Evolutionary conservation across 2,113 vertebrate genomes (phyloP), one percentile per base, ranked within the genome.

Genomic region (Forbesichthys agassizii): DNA sequence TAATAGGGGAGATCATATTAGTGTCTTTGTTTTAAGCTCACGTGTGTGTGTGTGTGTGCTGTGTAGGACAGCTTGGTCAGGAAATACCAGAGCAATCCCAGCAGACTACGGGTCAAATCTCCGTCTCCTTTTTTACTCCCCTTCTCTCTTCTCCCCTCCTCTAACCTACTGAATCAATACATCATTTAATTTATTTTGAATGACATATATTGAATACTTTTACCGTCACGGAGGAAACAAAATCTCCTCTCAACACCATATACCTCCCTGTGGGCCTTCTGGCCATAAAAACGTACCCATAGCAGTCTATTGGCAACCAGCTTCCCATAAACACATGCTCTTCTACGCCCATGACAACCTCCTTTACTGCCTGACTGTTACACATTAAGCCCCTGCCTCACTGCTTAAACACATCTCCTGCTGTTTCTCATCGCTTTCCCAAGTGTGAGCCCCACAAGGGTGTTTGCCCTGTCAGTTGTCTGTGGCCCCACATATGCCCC

Each of bases 81-180:
- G 88, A 89, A 90, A 89, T 90, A 78, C 88, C 88, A 76, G 61
- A 74, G 52, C 48, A 27, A 82, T 86, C 85, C 77, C 85, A 79
- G 61, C 48, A 61, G 84, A 77, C 48, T 0, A 36, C 18, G 46
- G 48, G 75, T 20, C 47, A 11, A 48, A 33, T 82, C 80, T 77
- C 79, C 60, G 49, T 64, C 12, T 42, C 3, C 48, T 20, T 51
- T 42, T 48, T n/a, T 20, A 52, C 11, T 65, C 42, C 51, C 48
- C 33, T 9, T 61, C 36, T 14, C 3, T 14, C 11, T 11, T 16
- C 33, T n/a, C 61, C n/a, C n/a, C 14, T 18, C 36, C 33, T 13
- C 2, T 36, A 33, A 16, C 53, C 54, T 10, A 20, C 16, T 20
- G 20, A 18, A 18, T 7, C 54, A 8, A 56, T 6, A 16, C 16